phyloP scores from a whole-genome alignment of 1,140 invertebrate genomes.

The Metopolophium dirhodum region DNA sequence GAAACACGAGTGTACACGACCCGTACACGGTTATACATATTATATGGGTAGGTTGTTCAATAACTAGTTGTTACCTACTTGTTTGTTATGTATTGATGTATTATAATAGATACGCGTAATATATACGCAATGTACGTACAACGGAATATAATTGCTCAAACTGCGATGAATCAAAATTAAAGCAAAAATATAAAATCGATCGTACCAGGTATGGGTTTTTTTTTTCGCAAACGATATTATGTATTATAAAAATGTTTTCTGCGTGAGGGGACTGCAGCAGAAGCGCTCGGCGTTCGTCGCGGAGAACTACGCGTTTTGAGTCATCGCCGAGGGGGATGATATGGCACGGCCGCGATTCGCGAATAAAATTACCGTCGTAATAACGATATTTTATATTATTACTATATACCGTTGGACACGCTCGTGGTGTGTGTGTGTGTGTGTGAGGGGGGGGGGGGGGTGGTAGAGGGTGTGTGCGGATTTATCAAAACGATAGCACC shows the following conservation, averaged over 20 bases:
- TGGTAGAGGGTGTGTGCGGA: neutral
- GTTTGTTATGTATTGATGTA: neutral
- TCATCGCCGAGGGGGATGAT: conserved; percentile 18
- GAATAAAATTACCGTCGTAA: neutral
- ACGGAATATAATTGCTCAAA: neutral
- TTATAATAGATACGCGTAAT: neutral
- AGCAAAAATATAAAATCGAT: neutral
- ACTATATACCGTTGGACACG: neutral
- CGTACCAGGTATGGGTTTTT: neutral
- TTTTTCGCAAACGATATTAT: neutral
- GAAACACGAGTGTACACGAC: neutral
- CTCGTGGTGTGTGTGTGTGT: neutral
- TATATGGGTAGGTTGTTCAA: neutral
- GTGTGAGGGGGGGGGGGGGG: no score
- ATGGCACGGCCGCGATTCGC: neutral
- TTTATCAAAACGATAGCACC: neutral
- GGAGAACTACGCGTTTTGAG: neutral
- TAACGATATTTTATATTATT: neutral
- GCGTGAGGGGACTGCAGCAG: neutral
- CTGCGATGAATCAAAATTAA: neutral
- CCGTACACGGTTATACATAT: neutral
- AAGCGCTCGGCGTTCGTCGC: neutral
- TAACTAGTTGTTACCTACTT: neutral
- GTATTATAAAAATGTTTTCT: neutral
- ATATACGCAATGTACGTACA: neutral